These are phyloP conservation scores for Spialia ferax DNA, from an alignment of 2,888 invertebrate genomes.

Conservation along the genomic window DNA sequence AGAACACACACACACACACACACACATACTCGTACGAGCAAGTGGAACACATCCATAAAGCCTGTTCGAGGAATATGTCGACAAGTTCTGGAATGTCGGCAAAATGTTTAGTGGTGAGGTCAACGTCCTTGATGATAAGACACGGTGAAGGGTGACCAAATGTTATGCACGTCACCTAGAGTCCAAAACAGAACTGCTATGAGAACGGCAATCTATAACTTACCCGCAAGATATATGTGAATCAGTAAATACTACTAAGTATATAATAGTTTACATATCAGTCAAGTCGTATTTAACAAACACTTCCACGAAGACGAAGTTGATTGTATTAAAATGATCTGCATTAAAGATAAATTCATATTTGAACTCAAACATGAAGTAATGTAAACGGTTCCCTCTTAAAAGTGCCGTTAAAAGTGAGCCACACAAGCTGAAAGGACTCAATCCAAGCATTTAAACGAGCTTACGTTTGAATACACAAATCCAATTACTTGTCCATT, in stretches of 20 bases:
- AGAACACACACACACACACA: slow-evolving; percentile 22
- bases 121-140: slow-evolving; percentile 48
- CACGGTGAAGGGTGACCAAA: slow-evolving; percentile 45
- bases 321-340: neutral
- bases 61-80: slow-evolving; percentile 45
- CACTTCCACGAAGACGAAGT: neutral
- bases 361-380: slow-evolving; percentile 10
- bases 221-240: neutral
- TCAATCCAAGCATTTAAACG: slow-evolving; percentile 28
- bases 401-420: slow-evolving; percentile 32
- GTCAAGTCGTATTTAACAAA: neutral
- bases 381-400: slow-evolving; percentile 26
- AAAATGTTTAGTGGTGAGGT: slow-evolving; percentile 47
- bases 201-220: neutral
- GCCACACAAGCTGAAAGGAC: slow-evolving; percentile 28
- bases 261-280: too few species aligned
- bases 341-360: neutral
- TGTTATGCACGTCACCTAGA: neutral
- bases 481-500: slow-evolving; percentile 37
- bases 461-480: slow-evolving; percentile 28
- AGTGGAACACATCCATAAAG: slow-evolving; percentile 33
- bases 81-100: slow-evolving; percentile 40
- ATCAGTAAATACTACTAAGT: too few species aligned
- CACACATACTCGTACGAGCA: neutral
- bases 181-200: neutral